Evolutionary conservation across 2,797 vertebrate genomes (phyloP).

Genomic region (Myotis planiceps): DNA sequence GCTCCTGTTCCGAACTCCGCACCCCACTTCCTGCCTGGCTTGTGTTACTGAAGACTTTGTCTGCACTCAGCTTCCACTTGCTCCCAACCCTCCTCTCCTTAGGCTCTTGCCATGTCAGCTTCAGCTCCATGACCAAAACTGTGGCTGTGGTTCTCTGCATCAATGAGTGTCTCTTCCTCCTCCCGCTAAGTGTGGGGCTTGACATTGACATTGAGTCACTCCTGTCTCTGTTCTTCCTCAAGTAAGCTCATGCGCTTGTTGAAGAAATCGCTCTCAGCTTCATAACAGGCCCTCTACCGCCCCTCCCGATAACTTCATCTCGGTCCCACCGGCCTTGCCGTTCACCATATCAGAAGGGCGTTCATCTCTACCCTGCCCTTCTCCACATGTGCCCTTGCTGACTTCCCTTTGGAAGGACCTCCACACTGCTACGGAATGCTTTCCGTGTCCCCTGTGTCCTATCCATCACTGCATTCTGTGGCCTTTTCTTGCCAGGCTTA

Average conservation of each 20-base stretch:
- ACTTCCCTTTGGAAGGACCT: neutral
- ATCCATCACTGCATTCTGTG: neutral
- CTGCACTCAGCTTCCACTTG: neutral
- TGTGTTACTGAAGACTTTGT: neutral
- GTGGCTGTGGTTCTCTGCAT: neutral
- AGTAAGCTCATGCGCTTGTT: neutral
- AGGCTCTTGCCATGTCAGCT: neutral
- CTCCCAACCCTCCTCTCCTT: neutral
- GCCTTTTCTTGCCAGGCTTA: neutral
- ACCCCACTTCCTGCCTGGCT: neutral
- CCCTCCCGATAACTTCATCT: neutral
- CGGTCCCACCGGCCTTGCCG: neutral
- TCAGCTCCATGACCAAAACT: neutral
- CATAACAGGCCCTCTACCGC: neutral
- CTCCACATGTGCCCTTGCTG: accelerated
- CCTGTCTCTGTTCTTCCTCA: neutral
- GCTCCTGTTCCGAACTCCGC: neutral
- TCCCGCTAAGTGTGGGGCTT: neutral
- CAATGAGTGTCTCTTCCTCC: neutral
- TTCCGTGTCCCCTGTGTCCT: neutral
- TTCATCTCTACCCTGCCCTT: neutral
- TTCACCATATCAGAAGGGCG: accelerated
- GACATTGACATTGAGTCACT: neutral
- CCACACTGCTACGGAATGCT: neutral
- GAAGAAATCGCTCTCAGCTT: neutral